Evolutionary conservation across 2,113 vertebrate species (phyloP), one percentile per base, ranked within the genome.

Genomic region (Chinchilla lanigera): DNA sequence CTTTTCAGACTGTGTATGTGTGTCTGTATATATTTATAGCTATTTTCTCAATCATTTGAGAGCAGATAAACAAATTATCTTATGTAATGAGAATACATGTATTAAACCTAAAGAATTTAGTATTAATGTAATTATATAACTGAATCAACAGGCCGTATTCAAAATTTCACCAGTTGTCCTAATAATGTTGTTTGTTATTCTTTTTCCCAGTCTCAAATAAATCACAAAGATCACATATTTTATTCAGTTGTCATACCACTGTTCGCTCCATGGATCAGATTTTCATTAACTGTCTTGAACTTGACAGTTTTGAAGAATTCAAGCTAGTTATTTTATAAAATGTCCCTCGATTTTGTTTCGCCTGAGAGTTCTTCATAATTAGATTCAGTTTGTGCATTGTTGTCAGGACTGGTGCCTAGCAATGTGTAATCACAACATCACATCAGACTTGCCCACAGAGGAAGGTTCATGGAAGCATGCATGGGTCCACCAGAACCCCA

Each of bases 241-340:
- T 63, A 30, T 33, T 80, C 54, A 71, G 17, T 63, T 56, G 60
- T 56, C 84, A 8, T 63, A 35, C 52, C 52, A 61, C 17, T 78
- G 83, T 78, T 41, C 33, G 54, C 13, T 54, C 83, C 38, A 54
- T 85, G 69, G 50, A 77, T 81, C 14, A 19, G 9, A 54, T 87
- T 96, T 85, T 94, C 33, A 60, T 82, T 58, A 82, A 58, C 33
- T 87, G 67, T 86, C 38, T 77, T 38, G 60, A 65, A 50, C 20
- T 30, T 89, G 69, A 80, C 89, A 89, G 56, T 80, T 85, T 71
- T 60, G 30, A 92, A 84, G 35, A 71, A 7, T 38, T 5, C 30
- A 89, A 30, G 7, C 33, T 35, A 78, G 8, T 87, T 58, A 50
- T 60, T 95, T 89, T 65, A 60, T 26, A 85, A 96, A 95, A 63